These are phyloP conservation scores for Tromatobia lineatoria DNA, from an alignment of 2,888 invertebrate genomes.

Conservation along the genomic window DNA sequence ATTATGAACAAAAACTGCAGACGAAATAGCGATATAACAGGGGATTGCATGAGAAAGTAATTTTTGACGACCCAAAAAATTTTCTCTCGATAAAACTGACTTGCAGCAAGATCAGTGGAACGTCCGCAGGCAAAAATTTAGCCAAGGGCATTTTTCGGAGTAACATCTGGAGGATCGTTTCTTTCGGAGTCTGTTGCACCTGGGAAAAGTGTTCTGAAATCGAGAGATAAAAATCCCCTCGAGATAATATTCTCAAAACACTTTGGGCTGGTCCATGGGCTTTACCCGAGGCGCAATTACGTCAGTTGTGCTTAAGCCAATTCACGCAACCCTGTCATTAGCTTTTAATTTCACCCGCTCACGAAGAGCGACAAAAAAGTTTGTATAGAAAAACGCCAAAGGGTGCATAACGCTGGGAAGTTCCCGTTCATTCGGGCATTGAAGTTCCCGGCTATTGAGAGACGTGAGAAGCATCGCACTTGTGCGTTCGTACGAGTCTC, in stretches of 20 bases:
- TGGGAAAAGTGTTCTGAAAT: constrained; percentile 63
- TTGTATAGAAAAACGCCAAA: constrained; percentile 34
- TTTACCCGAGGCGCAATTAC: constrained; percentile 49
- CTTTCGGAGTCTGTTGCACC: constrained; percentile 30
- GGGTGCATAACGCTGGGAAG: background rate
- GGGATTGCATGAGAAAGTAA: background rate
- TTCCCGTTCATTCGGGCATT: constrained; percentile 58
- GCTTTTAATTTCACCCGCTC: constrained; percentile 62
- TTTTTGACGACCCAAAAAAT: constrained; percentile 1
- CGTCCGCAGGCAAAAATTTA: background rate
- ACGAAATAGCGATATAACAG: no score
- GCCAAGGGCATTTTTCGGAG: background rate
- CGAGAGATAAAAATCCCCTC: constrained; percentile 38
- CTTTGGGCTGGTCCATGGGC: constrained; percentile 66
- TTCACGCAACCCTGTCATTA: constrained; percentile 63
- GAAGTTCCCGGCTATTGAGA: constrained; percentile 48
- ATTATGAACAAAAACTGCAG: background rate
- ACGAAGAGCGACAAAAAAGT: constrained; percentile 47
- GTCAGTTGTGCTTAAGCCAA: constrained; percentile 38
- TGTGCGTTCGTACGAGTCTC: constrained; percentile 55
- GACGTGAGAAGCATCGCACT: constrained; percentile 51
- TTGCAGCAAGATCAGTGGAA: background rate
- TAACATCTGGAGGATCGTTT: constrained; percentile 22
- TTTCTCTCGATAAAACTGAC: background rate
- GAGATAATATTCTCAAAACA: constrained; percentile 31